phyloP scores from a whole-genome alignment of 2,113 vertebrate species.

The Geococcyx californianus region DNA sequence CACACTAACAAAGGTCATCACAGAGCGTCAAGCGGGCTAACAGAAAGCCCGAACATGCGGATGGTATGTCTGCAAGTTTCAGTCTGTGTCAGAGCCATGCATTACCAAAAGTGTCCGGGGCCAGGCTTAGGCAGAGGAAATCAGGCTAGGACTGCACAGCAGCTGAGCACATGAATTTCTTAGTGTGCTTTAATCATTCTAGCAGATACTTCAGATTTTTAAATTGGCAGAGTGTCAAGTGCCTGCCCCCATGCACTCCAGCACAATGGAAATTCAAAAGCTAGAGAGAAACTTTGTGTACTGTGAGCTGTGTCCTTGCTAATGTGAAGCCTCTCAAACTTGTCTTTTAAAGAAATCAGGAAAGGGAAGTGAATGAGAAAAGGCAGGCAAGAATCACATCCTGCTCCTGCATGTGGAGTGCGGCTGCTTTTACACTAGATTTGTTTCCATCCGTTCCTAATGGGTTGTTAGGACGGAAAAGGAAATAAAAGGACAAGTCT shows the following conservation, averaged over 20 bases:
- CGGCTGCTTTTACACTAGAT: background rate
- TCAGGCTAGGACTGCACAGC: background rate
- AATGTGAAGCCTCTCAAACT: background rate
- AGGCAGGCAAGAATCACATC: background rate
- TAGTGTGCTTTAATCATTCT: background rate
- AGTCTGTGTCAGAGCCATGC: background rate
- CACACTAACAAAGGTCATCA: rapidly evolving
- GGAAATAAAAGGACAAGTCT: background rate
- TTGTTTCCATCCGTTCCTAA: background rate
- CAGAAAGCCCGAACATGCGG: rapidly evolving
- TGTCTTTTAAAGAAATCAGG: background rate
- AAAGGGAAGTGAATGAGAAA: background rate
- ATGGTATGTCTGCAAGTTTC: background rate
- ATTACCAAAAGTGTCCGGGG: background rate
- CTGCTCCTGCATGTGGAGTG: background rate
- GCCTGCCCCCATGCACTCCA: background rate
- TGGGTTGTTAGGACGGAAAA: background rate
- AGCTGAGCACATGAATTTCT: background rate
- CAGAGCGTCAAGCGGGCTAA: rapidly evolving
- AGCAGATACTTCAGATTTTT: background rate
- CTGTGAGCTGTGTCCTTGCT: background rate
- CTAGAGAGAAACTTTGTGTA: background rate
- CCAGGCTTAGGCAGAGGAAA: background rate
- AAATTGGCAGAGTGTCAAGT: background rate
- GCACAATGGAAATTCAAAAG: background rate